Base-by-base conservation (phyloP, 1,140 invertebrate species). In the Drosophila nigromelanica region DNA sequence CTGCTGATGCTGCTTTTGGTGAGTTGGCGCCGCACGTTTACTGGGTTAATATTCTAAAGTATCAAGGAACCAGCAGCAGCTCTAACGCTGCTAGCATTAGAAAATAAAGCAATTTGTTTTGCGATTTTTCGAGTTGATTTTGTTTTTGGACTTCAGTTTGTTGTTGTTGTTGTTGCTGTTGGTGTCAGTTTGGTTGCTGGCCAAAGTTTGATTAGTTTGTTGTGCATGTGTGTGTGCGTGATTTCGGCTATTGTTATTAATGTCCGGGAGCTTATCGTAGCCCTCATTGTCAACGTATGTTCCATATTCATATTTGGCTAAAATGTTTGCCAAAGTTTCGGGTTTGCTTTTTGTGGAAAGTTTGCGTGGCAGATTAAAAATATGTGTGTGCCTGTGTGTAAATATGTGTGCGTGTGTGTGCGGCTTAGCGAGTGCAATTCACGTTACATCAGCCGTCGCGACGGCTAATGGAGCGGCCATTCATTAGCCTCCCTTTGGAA, bases 61-160 rank as follows among this genome's bases (percentile, higher is more conserved):
- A 51, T 68, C 67, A 74, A 66, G 76, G 48, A 80, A 78, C 15
- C 40, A 51, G 48, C 47, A 45, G 52, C 33, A 77, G 61, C 58
- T 10, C 33, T 1, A 35, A 35, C 7, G 33, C 33, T 35, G 33
- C 27, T 27, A 69, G 50, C 70, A 78, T 87, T 78, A 43, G 63
- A 86, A 89, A 87, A 87, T 87, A 79, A 89, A 89, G 82, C 76
- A 82, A 87, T 87, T 87, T 89, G 62, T 87, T 89, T 80, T 77
- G 70, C 74, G 60, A 60, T 83, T 83, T 83, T 83, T 78, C 55
- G 12, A 74, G 74, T 68, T 69, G 70, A 75, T 62, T 78, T n/a
- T 58, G 47, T 56, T 75, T 33, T 33, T 8, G 30, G 30, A 8
- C 30, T 33, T 33, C 5, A 33, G 30, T 33, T 33, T 33, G 30